Percentiles rank a stretch among this genome's conserved stretches.
These are phyloP conservation scores for Peucedramus taeniatus DNA, from an alignment of 2,113 vertebrate genomes.

Conservation along the genomic window DNA sequence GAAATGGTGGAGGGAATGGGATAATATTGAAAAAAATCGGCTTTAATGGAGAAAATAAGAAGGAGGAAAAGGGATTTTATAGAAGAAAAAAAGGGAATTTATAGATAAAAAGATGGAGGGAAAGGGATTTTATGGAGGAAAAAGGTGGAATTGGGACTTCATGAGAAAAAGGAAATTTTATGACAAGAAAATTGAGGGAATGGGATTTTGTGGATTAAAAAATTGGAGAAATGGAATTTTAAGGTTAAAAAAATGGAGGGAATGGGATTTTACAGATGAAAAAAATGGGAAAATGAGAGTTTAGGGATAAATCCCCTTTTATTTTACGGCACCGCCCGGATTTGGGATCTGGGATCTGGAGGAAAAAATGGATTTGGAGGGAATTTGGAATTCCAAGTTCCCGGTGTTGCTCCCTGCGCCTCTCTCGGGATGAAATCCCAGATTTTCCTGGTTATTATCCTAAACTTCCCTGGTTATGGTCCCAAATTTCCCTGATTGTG, in stretches of 20 bases:
- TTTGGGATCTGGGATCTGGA: not conserved
- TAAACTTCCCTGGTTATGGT: fast-evolving
- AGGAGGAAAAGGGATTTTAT: not conserved
- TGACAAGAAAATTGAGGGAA: too few relatives aligned
- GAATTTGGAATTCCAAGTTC: not conserved
- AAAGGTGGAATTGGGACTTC: too few relatives aligned
- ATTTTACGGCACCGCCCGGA: fast-evolving
- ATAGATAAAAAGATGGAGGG: too few relatives aligned
- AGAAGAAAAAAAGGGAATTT: not conserved
- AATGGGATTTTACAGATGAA: not conserved
- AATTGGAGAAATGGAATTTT: fast-evolving
- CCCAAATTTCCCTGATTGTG: not conserved
- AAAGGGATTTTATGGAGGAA: not conserved
- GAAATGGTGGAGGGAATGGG: fast-evolving
- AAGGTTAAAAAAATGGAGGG: fast-evolving
- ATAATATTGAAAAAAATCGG: too few relatives aligned
- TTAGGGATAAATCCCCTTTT: not conserved
- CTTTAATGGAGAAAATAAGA: not conserved
- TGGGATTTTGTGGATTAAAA: too few relatives aligned
- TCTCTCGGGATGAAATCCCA: fast-evolving
- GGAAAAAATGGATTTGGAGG: fast-evolving
- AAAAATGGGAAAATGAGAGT: not conserved
- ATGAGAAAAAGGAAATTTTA: not conserved
- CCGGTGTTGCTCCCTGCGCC: not conserved
- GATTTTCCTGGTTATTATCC: not conserved